Evolutionary conservation across 2,888 invertebrate genomes (phyloP).

Genomic region (Lucinisca nassula): DNA sequence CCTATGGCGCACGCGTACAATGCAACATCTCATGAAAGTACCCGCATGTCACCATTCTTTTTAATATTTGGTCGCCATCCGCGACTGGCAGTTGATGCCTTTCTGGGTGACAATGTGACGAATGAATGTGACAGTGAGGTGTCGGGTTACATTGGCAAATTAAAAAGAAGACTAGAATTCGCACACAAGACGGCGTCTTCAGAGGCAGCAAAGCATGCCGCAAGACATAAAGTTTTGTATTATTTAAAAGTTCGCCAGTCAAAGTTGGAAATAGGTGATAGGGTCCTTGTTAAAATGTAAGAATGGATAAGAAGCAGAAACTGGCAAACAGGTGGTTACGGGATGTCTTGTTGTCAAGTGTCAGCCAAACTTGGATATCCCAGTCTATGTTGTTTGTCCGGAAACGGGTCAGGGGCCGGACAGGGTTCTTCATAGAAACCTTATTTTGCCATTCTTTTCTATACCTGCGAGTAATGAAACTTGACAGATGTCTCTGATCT

Average conservation of each 20-base stretch:
- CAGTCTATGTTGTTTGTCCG: not conserved
- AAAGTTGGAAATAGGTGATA: not conserved
- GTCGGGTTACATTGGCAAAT: not conserved
- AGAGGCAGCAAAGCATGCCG: not conserved
- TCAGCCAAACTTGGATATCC: not conserved
- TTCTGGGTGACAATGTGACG: not conserved
- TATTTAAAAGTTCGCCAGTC: not conserved
- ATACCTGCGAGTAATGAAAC: not conserved
- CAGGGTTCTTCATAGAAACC: not conserved
- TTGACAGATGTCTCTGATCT: not conserved
- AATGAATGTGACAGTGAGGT: not conserved
- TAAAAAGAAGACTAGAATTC: not conserved
- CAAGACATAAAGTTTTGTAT: not conserved
- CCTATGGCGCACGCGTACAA: conserved; percentile 4
- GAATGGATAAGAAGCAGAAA: not conserved
- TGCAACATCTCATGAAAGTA: not conserved
- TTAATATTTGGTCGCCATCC: conserved; percentile 9
- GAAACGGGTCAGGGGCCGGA: not conserved
- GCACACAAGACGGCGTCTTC: not conserved
- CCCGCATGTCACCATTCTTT: not conserved
- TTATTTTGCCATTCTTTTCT: not conserved
- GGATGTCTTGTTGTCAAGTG: not conserved
- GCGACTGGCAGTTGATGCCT: not conserved
- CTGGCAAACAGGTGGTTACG: not conserved
- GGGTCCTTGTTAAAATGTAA: not conserved